A percentile compares a stretch with the other conserved stretches of the same genome.
phyloP scores from a whole-genome alignment of 1,140 invertebrate genomes.

The Pseudobourletiella spinata region DNA sequence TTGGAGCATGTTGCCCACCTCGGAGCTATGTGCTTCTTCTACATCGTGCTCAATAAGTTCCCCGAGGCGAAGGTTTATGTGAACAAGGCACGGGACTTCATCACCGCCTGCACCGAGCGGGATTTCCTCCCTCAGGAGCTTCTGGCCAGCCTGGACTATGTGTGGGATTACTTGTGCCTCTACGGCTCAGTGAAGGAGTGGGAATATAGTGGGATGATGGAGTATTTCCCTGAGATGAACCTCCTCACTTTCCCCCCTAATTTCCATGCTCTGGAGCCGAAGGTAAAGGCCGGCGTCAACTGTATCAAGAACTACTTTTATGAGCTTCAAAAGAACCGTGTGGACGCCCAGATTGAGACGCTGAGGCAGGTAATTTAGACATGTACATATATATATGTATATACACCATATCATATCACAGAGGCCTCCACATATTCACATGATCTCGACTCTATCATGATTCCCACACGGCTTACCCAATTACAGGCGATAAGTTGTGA shows the following conservation, averaged over 20 bases:
- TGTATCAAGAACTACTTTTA: background rate
- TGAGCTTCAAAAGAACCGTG: background rate
- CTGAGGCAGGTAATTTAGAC: background rate
- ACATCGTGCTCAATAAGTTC: background rate
- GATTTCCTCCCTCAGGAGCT: background rate
- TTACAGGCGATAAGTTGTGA: background rate
- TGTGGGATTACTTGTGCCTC: background rate
- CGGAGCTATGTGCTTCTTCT: constrained; percentile 1
- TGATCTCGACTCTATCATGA: too few relatives aligned
- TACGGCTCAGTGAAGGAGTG: background rate
- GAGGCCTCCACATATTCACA: background rate
- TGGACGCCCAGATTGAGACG: background rate
- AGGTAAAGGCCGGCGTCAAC: background rate
- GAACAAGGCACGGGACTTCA: background rate
- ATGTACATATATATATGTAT: background rate
- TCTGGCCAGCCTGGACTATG: constrained; percentile 1
- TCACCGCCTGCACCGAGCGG: background rate
- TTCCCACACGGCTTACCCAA: background rate
- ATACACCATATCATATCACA: background rate
- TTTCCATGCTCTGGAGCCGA: background rate
- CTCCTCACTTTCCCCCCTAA: background rate
- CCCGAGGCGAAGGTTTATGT: background rate
- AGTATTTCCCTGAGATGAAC: background rate
- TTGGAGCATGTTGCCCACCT: background rate
- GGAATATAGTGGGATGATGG: background rate